Percentiles rank a stretch among this genome's conserved stretches.
Evolutionary conservation across 2,888 invertebrate species (phyloP).

Genomic region (Pammene fasciana): DNA sequence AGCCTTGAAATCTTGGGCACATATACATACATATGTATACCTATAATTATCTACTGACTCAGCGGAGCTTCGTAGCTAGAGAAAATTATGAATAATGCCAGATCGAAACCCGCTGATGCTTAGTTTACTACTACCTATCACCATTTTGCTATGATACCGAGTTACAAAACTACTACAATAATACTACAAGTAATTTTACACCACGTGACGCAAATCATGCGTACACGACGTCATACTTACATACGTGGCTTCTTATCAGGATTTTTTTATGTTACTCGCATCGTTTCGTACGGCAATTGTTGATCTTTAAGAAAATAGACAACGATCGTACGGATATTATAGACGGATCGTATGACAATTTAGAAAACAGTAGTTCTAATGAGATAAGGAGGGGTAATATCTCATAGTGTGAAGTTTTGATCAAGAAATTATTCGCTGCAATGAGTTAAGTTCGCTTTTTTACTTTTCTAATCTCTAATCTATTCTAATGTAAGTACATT

Average conservation of each 20-base stretch:
- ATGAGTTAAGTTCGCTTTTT: no score
- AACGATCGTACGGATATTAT: background rate
- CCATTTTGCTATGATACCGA: background rate
- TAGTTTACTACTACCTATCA: background rate
- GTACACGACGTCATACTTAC: conserved; percentile 4
- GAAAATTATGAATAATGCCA: no score
- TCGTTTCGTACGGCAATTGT: conserved; percentile 3
- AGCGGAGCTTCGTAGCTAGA: no score
- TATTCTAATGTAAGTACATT: no score
- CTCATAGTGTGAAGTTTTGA: no score
- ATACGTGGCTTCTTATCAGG: conserved; percentile 14
- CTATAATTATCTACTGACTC: no score
- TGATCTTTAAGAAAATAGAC: conserved; percentile 1
- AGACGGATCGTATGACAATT: background rate
- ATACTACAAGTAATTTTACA: conserved; percentile 4
- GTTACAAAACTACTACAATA: background rate
- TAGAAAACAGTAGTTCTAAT: background rate
- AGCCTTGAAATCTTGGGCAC: no score
- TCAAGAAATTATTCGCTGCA: no score
- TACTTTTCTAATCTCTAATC: no score
- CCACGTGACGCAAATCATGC: conserved; percentile 4
- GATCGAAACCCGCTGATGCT: no score
- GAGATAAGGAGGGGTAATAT: background rate
- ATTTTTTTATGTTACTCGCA: background rate
- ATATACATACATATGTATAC: no score